Evolutionary conservation across 2,113 vertebrate species (phyloP).

Genomic region (Psilopogon haemacephalus): DNA sequence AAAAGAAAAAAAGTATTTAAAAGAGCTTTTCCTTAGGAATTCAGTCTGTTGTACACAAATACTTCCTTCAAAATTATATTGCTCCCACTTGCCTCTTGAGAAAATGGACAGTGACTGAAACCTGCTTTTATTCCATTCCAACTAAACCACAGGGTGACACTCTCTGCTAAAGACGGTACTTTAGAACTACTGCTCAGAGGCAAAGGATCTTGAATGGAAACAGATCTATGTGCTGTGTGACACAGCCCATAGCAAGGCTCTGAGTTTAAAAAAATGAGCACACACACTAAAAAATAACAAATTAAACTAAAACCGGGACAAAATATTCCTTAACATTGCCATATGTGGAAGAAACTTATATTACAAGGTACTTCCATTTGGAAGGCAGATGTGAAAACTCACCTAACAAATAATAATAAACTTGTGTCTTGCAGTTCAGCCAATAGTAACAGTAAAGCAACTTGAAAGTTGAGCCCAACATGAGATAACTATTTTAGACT

Average conservation of each 20-base stretch:
- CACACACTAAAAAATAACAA: neutral
- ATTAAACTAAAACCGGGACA: neutral
- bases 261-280: neutral
- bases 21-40: neutral
- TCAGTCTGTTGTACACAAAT: neutral
- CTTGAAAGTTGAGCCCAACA: neutral
- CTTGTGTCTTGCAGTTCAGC: neutral
- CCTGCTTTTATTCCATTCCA: neutral
- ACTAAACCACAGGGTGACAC: neutral
- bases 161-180: neutral
- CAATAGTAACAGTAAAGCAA: neutral
- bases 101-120: neutral
- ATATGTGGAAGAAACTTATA: neutral
- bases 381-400: constrained; percentile 21
- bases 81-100: neutral
- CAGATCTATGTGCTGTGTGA: neutral
- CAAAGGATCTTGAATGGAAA: neutral
- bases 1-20: neutral
- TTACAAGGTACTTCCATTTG: neutral
- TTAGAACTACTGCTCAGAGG: neutral
- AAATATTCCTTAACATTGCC: neutral
- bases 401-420: constrained; percentile 14
- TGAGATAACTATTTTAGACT: neutral
- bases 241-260: neutral
- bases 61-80: neutral